These are phyloP conservation scores for Tor tambroides DNA, from an alignment of 2,113 vertebrate genomes.

Conservation along the genomic window DNA sequence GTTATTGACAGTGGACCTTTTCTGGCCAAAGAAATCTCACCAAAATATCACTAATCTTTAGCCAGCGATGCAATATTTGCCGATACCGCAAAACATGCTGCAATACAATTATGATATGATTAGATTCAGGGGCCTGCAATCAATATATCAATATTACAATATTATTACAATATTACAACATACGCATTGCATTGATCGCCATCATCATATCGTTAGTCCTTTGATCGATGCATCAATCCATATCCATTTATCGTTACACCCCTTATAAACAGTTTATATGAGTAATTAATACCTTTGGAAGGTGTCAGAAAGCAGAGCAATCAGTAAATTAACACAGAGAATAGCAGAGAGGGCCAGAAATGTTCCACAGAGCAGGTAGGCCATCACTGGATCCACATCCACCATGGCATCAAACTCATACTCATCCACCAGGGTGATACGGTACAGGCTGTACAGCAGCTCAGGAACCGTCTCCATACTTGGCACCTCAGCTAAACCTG, in stretches of 20 bases:
- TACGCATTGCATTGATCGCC: no score
- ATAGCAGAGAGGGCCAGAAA: slow-evolving; percentile 72
- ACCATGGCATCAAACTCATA: slow-evolving; percentile 72
- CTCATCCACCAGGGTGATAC: slow-evolving; percentile 74
- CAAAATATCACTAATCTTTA: no score
- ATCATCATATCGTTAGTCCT: no score
- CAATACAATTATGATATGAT: neutral
- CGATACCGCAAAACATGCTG: neutral
- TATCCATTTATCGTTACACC: neutral
- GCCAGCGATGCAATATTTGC: neutral
- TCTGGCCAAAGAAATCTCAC: no score
- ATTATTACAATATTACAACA: no score
- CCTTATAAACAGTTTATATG: neutral
- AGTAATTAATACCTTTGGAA: slow-evolving; percentile 69
- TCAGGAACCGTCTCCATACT: slow-evolving; percentile 71
- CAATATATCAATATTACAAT: neutral
- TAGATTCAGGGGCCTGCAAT: neutral
- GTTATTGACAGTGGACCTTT: no score
- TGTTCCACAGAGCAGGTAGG: slow-evolving; percentile 71
- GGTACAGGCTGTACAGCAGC: slow-evolving; percentile 73
- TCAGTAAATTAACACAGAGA: slow-evolving; percentile 73
- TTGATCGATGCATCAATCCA: neutral
- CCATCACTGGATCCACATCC: slow-evolving; percentile 67
- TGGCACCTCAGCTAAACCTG: slow-evolving; percentile 64
- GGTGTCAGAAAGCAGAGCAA: slow-evolving; percentile 72